phyloP scores from a whole-genome alignment of 2,113 vertebrate genomes.

The Calyptommatus sinebrachiatus region DNA sequence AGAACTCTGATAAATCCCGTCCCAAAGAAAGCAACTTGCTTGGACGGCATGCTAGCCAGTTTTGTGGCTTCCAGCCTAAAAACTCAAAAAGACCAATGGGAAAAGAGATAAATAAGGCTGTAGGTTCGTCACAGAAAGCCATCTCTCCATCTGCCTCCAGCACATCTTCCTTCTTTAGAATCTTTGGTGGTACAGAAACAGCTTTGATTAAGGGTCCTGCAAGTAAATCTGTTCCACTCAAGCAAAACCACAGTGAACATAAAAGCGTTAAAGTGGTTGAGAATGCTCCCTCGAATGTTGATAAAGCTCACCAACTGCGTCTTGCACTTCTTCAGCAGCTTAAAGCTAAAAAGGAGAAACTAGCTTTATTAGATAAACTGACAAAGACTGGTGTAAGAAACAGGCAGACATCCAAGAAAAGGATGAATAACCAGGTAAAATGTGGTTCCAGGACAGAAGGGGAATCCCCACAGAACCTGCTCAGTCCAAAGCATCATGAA shows the following conservation, averaged over 20 bases:
- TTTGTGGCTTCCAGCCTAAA: constrained; percentile 74
- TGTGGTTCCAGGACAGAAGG: constrained; percentile 49
- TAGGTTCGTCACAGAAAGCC: constrained; percentile 6
- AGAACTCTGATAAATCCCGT: constrained; percentile 42
- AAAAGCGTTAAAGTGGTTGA: constrained; percentile 7
- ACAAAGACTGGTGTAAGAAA: constrained; percentile 50
- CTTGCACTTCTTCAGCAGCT: constrained; percentile 88
- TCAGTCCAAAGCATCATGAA: constrained; percentile 66
- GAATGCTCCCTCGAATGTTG: constrained; percentile 40
- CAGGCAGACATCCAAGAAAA: constrained; percentile 34
- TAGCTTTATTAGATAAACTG: constrained; percentile 79
- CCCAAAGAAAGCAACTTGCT: constrained; percentile 42
- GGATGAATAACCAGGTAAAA: neutral
- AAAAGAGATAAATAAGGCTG: neutral
- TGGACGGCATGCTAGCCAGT: constrained; percentile 78
- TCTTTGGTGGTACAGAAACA: neutral
- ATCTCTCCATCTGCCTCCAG: neutral
- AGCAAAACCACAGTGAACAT: neutral
- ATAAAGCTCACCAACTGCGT: constrained; percentile 79
- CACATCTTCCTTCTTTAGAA: constrained; percentile 22
- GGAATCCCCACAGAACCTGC: constrained; percentile 67
- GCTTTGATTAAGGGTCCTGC: constrained; percentile 17
- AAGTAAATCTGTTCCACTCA: constrained; percentile 18
- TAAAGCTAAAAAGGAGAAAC: constrained; percentile 89
- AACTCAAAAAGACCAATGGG: constrained; percentile 32